Base-by-base conservation (phyloP, 2,888 invertebrate species). In the Latheticus oryzae region DNA sequence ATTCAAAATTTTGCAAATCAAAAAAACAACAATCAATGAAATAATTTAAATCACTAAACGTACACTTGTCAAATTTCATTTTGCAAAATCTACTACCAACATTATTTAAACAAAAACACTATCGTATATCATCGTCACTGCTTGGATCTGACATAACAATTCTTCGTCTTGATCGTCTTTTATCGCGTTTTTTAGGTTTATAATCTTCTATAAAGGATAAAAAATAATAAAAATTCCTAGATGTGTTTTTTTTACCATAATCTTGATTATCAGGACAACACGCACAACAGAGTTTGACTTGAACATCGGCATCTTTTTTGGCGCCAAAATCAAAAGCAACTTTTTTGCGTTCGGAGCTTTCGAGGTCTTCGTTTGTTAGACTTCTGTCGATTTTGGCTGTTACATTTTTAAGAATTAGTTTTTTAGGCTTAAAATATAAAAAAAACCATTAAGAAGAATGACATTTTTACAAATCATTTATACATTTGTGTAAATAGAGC, bases 371-470 rank as follows among this genome's bases (percentile, higher is more conserved):
- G 32, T 21, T 12, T 24, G 19, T 33, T n/a, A n/a, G n/a, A 32
- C 12, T 26, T 7, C 12, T n/a, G 15, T 38, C 37, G 12, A 30
- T 35, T 48, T 56, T 50, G 2, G 16, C 48, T 24, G 26, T 48
- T 40, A 35, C 35, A 48, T 21, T 32, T 48, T 33, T 48, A n/a
- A 56, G 26, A 26, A 56, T 42, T 42, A 56, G 17, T 50, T 40
- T 56, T 33, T 30, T 40, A 5, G 28, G 32, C 56, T 56, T 21
- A 23, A 28, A 19, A 53, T 28, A 45, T 9, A 51, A 35, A 1
- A 28, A 19, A 9, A 28, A n/a, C n/a, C n/a, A n/a, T n/a, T n/a
- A n/a, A n/a, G n/a, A 11, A 28, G 12, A n/a, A 7, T 28, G 28
- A 7, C 3, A 5, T 5, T 1, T 8, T 24, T 26, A 33, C 7